Conservation (phyloP, 92 coral and sea anemone species). For the Anthopleura xanthogrammica region DNA sequence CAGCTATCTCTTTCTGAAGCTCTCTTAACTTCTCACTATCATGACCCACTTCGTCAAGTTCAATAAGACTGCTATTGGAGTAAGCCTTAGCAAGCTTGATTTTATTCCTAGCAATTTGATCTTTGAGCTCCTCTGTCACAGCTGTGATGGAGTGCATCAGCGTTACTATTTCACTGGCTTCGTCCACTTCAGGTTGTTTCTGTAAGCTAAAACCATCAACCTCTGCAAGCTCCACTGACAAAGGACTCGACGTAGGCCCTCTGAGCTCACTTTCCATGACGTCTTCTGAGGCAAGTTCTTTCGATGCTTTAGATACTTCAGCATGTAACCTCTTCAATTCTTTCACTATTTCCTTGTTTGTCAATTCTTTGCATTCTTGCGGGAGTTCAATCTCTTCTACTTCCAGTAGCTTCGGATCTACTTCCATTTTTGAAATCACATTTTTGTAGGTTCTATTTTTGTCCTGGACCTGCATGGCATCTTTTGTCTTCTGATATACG, state of each 20-base stretch:
- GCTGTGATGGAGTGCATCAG: constrained; percentile 16
- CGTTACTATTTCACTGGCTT: background rate
- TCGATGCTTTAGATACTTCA: constrained; percentile 14
- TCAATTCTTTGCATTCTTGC: background rate
- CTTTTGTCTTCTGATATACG: background rate
- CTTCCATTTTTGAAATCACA: background rate
- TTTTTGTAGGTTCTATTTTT: background rate
- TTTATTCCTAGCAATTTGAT: constrained; percentile 6
- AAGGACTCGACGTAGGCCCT: constrained; percentile 9
- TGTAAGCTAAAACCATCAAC: background rate
- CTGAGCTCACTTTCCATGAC: background rate
- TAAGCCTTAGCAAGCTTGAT: constrained; percentile 6
- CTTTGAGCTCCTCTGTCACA: constrained; percentile 20
- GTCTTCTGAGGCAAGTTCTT: constrained; percentile 6
- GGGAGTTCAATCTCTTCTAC: background rate
- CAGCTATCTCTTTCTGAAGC: background rate
- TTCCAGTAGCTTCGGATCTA: background rate
- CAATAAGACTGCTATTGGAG: background rate
- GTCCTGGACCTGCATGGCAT: background rate
- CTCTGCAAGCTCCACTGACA: constrained; percentile 21
- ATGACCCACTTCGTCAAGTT: background rate
- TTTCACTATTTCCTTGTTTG: background rate
- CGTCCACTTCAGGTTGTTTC: background rate
- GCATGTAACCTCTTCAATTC: constrained; percentile 6
- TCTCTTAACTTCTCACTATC: background rate